These are phyloP conservation scores for Margarornis squamiger DNA, from an alignment of 2,797 vertebrate species.

Conservation along the genomic window DNA sequence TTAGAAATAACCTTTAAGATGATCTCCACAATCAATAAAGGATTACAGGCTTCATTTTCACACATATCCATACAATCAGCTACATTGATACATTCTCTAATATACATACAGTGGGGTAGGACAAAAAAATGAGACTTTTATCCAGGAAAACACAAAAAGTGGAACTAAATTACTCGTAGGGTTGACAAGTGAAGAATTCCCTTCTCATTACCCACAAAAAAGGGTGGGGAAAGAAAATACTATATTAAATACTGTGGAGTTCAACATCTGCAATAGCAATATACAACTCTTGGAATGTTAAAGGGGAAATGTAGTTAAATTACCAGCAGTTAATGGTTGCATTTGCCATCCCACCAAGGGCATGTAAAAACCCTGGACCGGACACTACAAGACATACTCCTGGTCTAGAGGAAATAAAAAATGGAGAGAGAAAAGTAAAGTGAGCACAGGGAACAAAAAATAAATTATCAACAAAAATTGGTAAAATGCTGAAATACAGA, in stretches of 20 bases:
- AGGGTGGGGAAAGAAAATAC: background rate
- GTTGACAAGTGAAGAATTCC: background rate
- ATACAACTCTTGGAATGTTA: background rate
- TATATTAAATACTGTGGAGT: background rate
- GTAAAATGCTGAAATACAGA: background rate
- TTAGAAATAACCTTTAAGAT: background rate
- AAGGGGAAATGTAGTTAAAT: background rate
- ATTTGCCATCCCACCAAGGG: conserved; percentile 95
- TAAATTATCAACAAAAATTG: background rate
- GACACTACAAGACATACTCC: conserved; percentile 94
- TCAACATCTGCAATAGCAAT: background rate
- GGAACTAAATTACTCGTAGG: background rate
- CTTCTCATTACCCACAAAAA: background rate
- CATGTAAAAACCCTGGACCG: conserved; percentile 93
- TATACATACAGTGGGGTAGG: background rate
- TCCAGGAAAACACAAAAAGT: background rate
- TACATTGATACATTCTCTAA: background rate
- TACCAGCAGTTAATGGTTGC: conserved; percentile 97
- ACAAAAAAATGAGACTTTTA: background rate
- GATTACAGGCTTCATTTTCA: background rate
- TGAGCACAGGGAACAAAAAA: background rate
- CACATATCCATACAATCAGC: background rate
- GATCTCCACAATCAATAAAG: background rate
- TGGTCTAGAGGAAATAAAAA: conserved; percentile 77
- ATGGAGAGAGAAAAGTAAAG: background rate